phyloP scores from a whole-genome alignment of 2,797 vertebrate genomes.

The Eremophila alpestris region DNA sequence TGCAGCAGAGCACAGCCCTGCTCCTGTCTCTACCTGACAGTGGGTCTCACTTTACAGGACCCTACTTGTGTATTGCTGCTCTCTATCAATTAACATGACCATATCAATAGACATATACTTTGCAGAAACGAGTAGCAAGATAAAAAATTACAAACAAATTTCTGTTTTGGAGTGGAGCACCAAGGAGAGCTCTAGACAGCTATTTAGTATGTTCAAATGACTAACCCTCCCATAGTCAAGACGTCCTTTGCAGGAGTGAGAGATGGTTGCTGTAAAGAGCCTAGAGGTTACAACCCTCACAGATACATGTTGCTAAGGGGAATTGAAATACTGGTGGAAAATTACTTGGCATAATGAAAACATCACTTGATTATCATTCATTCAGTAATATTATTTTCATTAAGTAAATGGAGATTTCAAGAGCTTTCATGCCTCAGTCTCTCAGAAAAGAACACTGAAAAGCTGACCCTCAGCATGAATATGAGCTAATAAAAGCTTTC shows the following conservation, averaged over 20 bases:
- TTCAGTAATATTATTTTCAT: slow-evolving; percentile 71
- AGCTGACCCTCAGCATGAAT: slow-evolving; percentile 48
- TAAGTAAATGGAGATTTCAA: slow-evolving; percentile 65
- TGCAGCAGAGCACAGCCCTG: rapidly evolving
- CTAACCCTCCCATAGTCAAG: not conserved
- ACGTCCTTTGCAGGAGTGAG: not conserved
- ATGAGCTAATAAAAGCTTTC: slow-evolving; percentile 60
- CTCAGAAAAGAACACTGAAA: slow-evolving; percentile 35
- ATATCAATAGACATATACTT: not conserved
- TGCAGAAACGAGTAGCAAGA: not conserved
- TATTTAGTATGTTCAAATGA: not conserved
- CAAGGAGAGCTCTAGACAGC: not conserved
- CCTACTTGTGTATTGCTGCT: not conserved
- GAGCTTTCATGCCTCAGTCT: slow-evolving; percentile 53
- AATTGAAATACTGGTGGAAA: slow-evolving; percentile 40
- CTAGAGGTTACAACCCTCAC: not conserved
- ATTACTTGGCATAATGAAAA: slow-evolving; percentile 62
- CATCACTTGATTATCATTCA: slow-evolving; percentile 64
- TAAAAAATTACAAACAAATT: not conserved
- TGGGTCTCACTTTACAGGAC: not conserved
- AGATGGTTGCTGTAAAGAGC: not conserved
- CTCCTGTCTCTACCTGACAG: not conserved
- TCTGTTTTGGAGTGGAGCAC: not conserved
- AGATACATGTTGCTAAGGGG: slow-evolving; percentile 24
- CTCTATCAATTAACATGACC: not conserved